Base-by-base conservation (phyloP, 2,113 vertebrate genomes). In the Tragulus kanchil region DNA sequence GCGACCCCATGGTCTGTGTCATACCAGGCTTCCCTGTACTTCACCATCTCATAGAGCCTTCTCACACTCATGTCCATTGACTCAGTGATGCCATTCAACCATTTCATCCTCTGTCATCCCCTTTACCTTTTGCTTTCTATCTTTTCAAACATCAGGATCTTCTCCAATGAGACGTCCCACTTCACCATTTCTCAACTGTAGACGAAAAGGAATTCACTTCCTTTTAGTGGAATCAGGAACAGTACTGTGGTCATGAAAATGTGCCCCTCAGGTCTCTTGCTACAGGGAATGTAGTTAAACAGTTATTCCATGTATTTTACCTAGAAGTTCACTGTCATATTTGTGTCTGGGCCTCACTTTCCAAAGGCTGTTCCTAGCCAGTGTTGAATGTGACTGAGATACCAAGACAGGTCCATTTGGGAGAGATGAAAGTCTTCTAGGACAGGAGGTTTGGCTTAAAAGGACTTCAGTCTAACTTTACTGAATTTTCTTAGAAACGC, bases 401-500 rank as follows among this genome's bases (percentile, higher is more conserved):
- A 67, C 23, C 25, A 67, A 85, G 25, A 36, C 21, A 92, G 25
- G 9, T 13, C 6, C 31, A 10, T 59, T 85, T 89, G 3, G n/a
- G 26, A 13, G 13, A 67, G 52, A 69, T 3, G 25, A 56, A 21
- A 5, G 1, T 23, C 28, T 36, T 61, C 65, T 26, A 17, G 77
- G 73, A 61, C 10, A 77, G 71, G 56, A n/a, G 52, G 23, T 58
- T 83, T 73, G 36, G 4, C 50, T 82, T 15, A 64, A 21, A 50
- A 14, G 45, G 4, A 81, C 13, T 36, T 23, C 28, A 16, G 8
- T 23, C 23, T 15, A 50, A 14, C 5, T 42, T 85, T 73, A 42
- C 19, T 97, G 91, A 67, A 42, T 36, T 95, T 90, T 59, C 56
- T 88, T 50, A 87, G 61, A 61, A 42, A 87, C 48, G 6, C 11